These are phyloP conservation scores for Incurvaria masculella DNA, from an alignment of 2,888 invertebrate species.

Conservation along the genomic window DNA sequence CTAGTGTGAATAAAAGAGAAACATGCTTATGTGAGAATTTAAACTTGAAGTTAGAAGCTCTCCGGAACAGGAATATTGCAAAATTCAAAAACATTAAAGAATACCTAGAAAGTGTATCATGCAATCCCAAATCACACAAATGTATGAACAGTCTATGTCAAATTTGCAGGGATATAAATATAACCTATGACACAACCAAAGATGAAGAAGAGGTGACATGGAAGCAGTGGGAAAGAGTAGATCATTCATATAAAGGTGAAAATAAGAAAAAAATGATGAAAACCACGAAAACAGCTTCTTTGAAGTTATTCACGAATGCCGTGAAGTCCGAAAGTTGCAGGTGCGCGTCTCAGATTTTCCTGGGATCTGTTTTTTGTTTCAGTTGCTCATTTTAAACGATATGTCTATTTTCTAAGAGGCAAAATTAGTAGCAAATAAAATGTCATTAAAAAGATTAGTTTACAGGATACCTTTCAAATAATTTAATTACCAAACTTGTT, in stretches of 20 bases:
- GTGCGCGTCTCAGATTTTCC: no score
- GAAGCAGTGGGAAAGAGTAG: slow-evolving; percentile 6
- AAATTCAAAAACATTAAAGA: neutral
- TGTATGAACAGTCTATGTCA: slow-evolving; percentile 1
- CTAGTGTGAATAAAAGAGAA: slow-evolving; percentile 7
- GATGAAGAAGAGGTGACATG: slow-evolving; percentile 2
- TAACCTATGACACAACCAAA: neutral
- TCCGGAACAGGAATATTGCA: neutral
- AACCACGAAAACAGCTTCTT: slow-evolving; percentile 4
- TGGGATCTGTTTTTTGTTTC: no score
- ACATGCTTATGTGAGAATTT: slow-evolving; percentile 10
- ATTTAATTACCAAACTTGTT: no score
- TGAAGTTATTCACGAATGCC: no score
- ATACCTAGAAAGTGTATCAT: neutral
- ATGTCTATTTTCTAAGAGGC: no score
- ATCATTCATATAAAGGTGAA: no score
- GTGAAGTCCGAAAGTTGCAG: no score
- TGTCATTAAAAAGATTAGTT: no score
- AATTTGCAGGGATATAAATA: neutral
- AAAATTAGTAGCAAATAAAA: no score
- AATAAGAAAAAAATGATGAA: neutral
- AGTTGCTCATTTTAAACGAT: no score
- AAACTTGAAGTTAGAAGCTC: slow-evolving; percentile 1
- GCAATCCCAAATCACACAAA: neutral
- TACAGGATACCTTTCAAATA: no score